Percentiles rank a stretch among this genome's conserved stretches.
phyloP scores from a whole-genome alignment of 1,140 invertebrate species.

The Heterodera carotae region DNA sequence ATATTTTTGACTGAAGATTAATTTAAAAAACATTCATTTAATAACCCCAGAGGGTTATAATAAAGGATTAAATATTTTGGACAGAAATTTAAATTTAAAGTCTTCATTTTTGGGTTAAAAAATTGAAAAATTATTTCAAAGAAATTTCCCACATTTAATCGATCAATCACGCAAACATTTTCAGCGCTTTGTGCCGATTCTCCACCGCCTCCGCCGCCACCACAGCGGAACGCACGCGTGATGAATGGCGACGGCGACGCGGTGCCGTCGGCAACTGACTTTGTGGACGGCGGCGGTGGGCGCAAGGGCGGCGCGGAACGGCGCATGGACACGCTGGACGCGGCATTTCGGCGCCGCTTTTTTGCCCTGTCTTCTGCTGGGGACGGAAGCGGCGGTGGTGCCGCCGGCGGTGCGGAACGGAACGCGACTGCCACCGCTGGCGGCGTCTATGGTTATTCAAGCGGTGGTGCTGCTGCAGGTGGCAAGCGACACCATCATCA shows the following conservation, averaged over 20 bases:
- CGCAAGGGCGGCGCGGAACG: slow-evolving; percentile 46
- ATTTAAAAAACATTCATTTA: no score
- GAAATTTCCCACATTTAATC: no score
- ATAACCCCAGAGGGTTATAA: no score
- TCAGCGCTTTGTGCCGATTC: slow-evolving; percentile 39
- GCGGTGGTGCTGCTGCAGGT: no score
- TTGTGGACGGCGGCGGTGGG: slow-evolving; percentile 3
- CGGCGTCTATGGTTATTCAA: no score
- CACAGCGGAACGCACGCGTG: neutral
- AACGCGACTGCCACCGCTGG: neutral
- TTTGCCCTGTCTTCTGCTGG: slow-evolving; percentile 49
- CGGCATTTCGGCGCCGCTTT: slow-evolving; percentile 62
- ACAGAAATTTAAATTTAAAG: no score
- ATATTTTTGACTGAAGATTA: no score
- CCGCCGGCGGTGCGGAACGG: neutral
- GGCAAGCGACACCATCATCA: neutral
- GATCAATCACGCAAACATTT: no score
- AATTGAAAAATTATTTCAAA: no score
- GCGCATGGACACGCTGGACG: slow-evolving; percentile 63
- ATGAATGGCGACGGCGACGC: neutral
- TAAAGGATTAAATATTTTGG: no score
- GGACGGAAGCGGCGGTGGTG: neutral
- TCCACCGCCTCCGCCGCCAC: slow-evolving; percentile 53
- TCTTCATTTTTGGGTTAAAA: no score
- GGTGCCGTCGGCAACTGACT: neutral